Conservation (phyloP, 2,888 invertebrate species). For the Cephus nigrinus region DNA sequence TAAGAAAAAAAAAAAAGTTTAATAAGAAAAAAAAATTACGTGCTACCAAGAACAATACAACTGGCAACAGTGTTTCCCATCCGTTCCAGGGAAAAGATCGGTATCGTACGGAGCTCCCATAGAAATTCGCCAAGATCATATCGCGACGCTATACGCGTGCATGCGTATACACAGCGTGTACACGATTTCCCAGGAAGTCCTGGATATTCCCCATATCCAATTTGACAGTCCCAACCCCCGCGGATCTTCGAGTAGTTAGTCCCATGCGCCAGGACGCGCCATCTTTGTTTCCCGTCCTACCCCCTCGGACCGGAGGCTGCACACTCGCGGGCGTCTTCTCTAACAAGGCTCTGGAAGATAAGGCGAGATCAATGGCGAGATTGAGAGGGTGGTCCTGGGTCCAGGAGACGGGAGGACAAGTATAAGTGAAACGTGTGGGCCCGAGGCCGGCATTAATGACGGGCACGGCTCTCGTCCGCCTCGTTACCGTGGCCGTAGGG, state of each 20-base stretch:
- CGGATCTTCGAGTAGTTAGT: background rate
- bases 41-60: background rate
- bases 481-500: constrained; percentile 53
- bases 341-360: constrained; percentile 14
- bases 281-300: background rate
- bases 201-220: background rate
- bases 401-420: constrained; percentile 13
- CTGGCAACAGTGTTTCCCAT: constrained; percentile 1
- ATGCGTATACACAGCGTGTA: background rate
- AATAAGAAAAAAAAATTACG: background rate
- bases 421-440: constrained; percentile 34
- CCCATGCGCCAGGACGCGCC: background rate
- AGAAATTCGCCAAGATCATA: background rate
- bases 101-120: background rate
- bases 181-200: background rate
- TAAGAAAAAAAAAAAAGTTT: background rate
- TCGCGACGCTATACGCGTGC: background rate
- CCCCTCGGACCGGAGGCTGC: background rate
- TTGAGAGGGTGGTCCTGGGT: constrained; percentile 5
- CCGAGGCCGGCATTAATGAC: constrained; percentile 58
- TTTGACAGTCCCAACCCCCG: background rate
- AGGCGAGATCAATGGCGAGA: constrained; percentile 1
- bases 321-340: background rate
- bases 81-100: background rate
- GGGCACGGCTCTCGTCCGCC: constrained; percentile 48